Base-by-base conservation (phyloP, 2,888 invertebrate genomes). In the Resseliella maxima region DNA sequence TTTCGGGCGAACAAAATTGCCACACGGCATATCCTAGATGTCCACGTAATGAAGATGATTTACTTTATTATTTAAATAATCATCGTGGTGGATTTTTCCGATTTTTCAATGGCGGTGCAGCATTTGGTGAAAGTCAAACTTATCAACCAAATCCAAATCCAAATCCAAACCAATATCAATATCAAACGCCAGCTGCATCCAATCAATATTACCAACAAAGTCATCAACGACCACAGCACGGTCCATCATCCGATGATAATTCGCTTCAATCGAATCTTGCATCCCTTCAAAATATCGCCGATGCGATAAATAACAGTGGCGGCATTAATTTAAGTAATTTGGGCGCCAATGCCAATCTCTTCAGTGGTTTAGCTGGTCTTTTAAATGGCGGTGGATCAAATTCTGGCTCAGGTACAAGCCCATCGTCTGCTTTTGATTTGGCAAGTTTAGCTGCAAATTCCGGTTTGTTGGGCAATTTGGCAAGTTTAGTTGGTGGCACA, bases 61-160 rank as follows among this genome's bases (percentile, higher is more conserved):
- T 96, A 15, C 93, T 96, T 54, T 92, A 94, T 89, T 96, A 96
- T 90, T 92, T 96, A 86, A 96, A 96, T 91, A 96, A 96, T 90
- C 94, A 96, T 89, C 96, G 96, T 87, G 96, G 96, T 64, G 96
- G 96, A 0, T 96, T 96, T 90, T 96, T 96, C 89, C 92, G 95
- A 87, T 95, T 95, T 89, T 96, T 96, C 89, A 94, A 93, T 87
- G 92, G 92, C 50, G 89, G 92, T 72, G 92, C 92, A 86, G 90
- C 90, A 87, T 92, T 89, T 81, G 87, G 88, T 54, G 88, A 88
- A 6, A 87, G 87, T 72, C 50, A 38, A 31, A 85, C 86, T n/a
- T 31, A 86, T 46, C 85, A 87, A 46, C 31, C 85, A 0, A 41
- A 86, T 38, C 64, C 64, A n/a, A 64, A 86, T 86, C 46, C 85